Conservation (phyloP, 2,797 vertebrate species). For the Rhodeus uyekii region DNA sequence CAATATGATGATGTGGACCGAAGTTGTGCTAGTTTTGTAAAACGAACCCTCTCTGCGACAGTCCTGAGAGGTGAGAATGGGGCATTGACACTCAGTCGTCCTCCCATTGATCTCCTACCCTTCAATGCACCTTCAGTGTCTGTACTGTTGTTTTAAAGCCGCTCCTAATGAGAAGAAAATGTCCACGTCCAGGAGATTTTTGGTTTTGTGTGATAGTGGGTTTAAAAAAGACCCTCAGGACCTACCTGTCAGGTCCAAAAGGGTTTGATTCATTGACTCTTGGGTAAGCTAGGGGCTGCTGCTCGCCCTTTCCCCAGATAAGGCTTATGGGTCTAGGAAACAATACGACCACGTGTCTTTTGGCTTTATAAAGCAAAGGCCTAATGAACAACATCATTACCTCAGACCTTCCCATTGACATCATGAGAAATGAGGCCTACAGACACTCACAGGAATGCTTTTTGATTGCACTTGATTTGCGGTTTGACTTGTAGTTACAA, state of each 20-base stretch:
- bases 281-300: constrained; percentile 38
- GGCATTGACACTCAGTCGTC: constrained; percentile 3
- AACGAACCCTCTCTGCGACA: constrained; percentile 32
- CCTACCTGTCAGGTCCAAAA: constrained; percentile 25
- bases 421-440: constrained; percentile 26
- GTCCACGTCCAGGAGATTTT: neutral
- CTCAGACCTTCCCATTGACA: constrained; percentile 35
- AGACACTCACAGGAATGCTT: neutral
- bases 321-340: constrained; percentile 23
- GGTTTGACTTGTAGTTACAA: neutral
- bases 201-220: constrained; percentile 25
- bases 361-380: constrained; percentile 40
- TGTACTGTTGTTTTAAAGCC: neutral
- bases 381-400: constrained; percentile 42
- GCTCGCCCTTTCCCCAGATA: constrained; percentile 22
- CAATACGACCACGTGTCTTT: constrained; percentile 29
- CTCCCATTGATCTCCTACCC: constrained; percentile 40
- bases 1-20: constrained; percentile 43
- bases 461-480: neutral
- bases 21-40: constrained; percentile 47
- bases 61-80: constrained; percentile 13
- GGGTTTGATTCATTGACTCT: constrained; percentile 23
- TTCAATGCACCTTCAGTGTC: constrained; percentile 32
- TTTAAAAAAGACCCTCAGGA: constrained; percentile 23
- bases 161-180: neutral